These are phyloP conservation scores for Tinea pellionella DNA, from an alignment of 2,888 invertebrate species.

Conservation along the genomic window DNA sequence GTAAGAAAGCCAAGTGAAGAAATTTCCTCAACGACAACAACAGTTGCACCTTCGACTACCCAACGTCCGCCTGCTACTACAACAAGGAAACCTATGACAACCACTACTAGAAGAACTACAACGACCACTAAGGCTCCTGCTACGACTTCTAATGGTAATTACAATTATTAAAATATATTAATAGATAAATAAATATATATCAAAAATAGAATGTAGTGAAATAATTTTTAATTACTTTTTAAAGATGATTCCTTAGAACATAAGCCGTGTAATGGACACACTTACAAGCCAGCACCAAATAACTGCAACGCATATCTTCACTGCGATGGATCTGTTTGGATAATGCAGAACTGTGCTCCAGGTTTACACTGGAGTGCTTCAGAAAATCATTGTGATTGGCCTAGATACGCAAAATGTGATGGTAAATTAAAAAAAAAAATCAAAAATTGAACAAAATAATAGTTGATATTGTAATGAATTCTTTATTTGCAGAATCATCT, in stretches of 20 bases:
- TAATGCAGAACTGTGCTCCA: conserved; percentile 79
- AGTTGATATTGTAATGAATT: background rate
- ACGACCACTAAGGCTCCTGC: conserved; percentile 30
- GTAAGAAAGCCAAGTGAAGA: conserved; percentile 37
- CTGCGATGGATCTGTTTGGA: conserved; percentile 77
- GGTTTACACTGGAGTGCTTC: conserved; percentile 85
- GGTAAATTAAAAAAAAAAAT: conserved; percentile 24
- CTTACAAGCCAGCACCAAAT: conserved; percentile 67
- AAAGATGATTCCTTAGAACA: background rate
- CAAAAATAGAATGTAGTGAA: background rate
- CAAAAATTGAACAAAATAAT: background rate
- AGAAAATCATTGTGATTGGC: conserved; percentile 84
- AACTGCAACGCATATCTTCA: conserved; percentile 82
- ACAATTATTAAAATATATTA: background rate
- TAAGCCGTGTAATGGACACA: conserved; percentile 34
- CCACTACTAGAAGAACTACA: conserved; percentile 28
- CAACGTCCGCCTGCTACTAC: conserved; percentile 43
- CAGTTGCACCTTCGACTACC: conserved; percentile 51
- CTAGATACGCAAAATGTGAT: conserved; percentile 76
- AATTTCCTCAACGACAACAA: conserved; percentile 35
- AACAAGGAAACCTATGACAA: conserved; percentile 32
- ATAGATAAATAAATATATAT: background rate
- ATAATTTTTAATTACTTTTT: background rate
- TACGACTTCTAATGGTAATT: conserved; percentile 23
- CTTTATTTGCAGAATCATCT: background rate